Conservation (phyloP, 2,113 vertebrate species). For the Microcebus ravelobensis region DNA sequence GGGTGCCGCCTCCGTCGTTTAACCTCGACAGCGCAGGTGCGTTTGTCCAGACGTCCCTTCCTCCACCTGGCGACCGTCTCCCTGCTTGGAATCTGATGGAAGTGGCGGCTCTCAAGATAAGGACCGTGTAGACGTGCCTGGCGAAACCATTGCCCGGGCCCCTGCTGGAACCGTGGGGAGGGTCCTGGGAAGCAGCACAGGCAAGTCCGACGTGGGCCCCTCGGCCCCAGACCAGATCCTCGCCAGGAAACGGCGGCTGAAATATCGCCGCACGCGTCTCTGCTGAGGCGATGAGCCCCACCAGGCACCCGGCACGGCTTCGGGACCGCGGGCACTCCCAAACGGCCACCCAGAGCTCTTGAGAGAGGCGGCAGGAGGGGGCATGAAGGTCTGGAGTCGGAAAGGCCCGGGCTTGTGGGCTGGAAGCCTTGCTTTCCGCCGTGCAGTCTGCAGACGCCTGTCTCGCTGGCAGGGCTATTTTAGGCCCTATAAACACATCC, state of each 20-base stretch:
- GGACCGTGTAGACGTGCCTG: too few relatives aligned
- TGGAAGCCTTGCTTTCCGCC: accelerated
- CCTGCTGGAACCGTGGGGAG: accelerated
- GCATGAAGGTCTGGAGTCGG: accelerated
- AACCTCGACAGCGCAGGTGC: accelerated
- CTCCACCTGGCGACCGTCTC: accelerated
- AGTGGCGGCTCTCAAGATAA: accelerated
- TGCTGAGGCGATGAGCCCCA: background rate
- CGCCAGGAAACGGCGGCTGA: accelerated
- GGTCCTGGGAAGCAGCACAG: too few relatives aligned
- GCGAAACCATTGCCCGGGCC: accelerated
- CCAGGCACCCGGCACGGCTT: accelerated
- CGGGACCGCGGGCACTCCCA: background rate
- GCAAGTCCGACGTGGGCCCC: accelerated
- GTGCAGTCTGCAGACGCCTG: background rate
- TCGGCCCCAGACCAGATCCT: accelerated
- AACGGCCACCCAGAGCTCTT: accelerated
- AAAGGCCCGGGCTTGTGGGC: background rate
- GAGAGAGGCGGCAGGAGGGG: too few relatives aligned
- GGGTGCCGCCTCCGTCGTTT: accelerated
- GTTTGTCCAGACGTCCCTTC: accelerated
- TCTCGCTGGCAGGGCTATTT: background rate
- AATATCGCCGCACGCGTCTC: accelerated
- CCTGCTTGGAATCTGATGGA: background rate
- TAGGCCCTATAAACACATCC: background rate